Evolutionary conservation across 2,888 invertebrate species (phyloP), one percentile per base, ranked within the genome.

Genomic region (Atrina japonica): DNA sequence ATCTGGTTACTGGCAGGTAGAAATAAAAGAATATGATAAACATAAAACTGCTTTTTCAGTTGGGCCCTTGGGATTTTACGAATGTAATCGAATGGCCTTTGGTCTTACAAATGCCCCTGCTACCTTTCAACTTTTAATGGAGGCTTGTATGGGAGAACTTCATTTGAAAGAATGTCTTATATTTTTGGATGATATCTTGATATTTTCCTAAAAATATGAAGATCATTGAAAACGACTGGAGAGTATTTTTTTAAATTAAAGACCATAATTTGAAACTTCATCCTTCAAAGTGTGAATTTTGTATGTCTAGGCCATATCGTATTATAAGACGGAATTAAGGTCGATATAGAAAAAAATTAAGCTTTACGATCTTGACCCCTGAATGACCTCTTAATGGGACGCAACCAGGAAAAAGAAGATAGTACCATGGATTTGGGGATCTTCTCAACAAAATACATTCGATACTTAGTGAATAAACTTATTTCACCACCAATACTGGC

Each of bases 11-110:
- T n/a, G n/a, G n/a, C n/a, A 30, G 61, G 18, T 56, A 47, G 1
- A 71, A 21, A 59, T 73, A 53, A 61, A 55, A 14, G 73, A 69
- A 50, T 3, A 35, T 16, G 68, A 73, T 27, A 65, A 64, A 40
- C 43, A n/a, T n/a, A 69, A 66, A 21, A 76, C 73, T 14, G 73
- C 76, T 16, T 76, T 76, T 60, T 58, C 71, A 3, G 66, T 66
- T n/a, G 70, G 70, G 3, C 45, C 52, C 23, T 35, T 73, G 23
- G 73, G 73, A n/a, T 70, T 71, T 56, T 73, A 68, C 43, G 74
- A 77, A 56, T 73, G 66, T 43, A 52, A 67, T 30, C 41, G 69
- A 21, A 70, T 77, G 69, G 63, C 55, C 3, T 75, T 70, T 66
- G 75, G 77, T 16, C 40, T 53, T 18, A 50, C 52, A n/a, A 70